These are phyloP conservation scores for Stomatorhinus ivindoensis DNA, from an alignment of 2,113 vertebrate genomes.

Conservation along the genomic window DNA sequence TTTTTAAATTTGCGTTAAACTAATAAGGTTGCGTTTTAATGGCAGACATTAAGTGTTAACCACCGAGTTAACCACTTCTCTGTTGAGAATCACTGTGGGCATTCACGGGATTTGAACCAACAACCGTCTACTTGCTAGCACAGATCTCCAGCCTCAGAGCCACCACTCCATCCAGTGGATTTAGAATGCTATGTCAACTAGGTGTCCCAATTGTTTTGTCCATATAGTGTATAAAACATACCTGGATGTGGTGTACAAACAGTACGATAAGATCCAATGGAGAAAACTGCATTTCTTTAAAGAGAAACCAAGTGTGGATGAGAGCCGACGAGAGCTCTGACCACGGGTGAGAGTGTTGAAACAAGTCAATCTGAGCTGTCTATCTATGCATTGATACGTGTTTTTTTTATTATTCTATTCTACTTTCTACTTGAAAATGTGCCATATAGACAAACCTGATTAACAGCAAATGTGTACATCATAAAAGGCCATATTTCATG, in stretches of 20 bases:
- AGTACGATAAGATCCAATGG: not conserved
- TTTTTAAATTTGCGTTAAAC: not conserved
- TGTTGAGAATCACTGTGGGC: not conserved
- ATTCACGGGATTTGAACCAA: no score
- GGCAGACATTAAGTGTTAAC: not conserved
- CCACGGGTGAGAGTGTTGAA: no score
- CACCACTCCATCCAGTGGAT: not conserved
- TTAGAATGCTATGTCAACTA: not conserved
- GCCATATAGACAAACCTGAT: not conserved
- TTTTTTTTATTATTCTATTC: not conserved
- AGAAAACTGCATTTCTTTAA: not conserved
- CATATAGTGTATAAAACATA: not conserved
- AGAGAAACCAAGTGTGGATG: no score
- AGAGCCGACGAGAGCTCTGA: no score
- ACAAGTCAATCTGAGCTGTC: not conserved
- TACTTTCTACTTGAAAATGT: not conserved
- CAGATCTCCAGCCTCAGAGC: no score
- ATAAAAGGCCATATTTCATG: not conserved
- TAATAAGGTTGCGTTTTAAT: not conserved
- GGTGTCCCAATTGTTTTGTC: not conserved
- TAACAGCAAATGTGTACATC: not conserved
- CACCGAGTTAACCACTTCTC: no score
- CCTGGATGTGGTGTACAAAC: not conserved
- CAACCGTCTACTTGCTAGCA: no score
- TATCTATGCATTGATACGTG: not conserved